phyloP scores from a whole-genome alignment of 2,888 invertebrate species.

The Orthonevra nobilis region DNA sequence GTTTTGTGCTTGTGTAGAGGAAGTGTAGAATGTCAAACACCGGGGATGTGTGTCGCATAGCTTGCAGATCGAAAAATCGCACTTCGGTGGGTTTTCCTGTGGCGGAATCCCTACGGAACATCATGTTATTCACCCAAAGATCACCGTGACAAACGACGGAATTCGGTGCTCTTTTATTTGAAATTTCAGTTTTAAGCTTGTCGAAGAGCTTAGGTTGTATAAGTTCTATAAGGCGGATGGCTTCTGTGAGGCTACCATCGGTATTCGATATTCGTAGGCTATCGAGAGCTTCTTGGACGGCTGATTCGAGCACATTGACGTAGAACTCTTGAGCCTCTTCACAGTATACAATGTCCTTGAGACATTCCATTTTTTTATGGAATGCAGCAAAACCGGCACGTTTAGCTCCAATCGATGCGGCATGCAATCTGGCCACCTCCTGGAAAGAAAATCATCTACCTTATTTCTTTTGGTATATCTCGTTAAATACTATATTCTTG shows the following conservation, averaged over 20 bases:
- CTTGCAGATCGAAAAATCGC: slow-evolving; percentile 78
- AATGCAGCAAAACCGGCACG: slow-evolving; percentile 73
- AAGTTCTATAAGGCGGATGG: slow-evolving; percentile 75
- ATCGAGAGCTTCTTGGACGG: slow-evolving; percentile 76
- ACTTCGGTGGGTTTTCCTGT: slow-evolving; percentile 70
- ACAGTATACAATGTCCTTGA: slow-evolving; percentile 78
- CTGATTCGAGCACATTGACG: slow-evolving; percentile 74
- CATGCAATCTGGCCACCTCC: slow-evolving; percentile 78
- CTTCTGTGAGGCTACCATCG: slow-evolving; percentile 75
- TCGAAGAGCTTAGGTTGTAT: slow-evolving; percentile 74
- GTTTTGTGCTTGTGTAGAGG: slow-evolving; percentile 78
- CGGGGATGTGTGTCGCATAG: slow-evolving; percentile 78
- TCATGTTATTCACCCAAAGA: slow-evolving; percentile 79
- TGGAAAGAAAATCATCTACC: slow-evolving; percentile 67
- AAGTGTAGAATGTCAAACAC: slow-evolving; percentile 79
- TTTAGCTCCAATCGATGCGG: slow-evolving; percentile 77
- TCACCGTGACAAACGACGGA: slow-evolving; percentile 79
- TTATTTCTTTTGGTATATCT: too few species aligned
- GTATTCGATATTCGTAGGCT: slow-evolving; percentile 75
- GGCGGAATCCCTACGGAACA: slow-evolving; percentile 73
- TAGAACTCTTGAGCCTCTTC: slow-evolving; percentile 76
- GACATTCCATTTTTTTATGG: slow-evolving; percentile 71
- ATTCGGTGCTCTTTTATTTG: slow-evolving; percentile 71
- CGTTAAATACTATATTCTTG: too few species aligned
- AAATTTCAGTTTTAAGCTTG: slow-evolving; percentile 74